A percentile compares a stretch with the other conserved stretches of the same genome.
Evolutionary conservation across 2,888 invertebrate genomes (phyloP).

Genomic region (Criorhina ranunculi): DNA sequence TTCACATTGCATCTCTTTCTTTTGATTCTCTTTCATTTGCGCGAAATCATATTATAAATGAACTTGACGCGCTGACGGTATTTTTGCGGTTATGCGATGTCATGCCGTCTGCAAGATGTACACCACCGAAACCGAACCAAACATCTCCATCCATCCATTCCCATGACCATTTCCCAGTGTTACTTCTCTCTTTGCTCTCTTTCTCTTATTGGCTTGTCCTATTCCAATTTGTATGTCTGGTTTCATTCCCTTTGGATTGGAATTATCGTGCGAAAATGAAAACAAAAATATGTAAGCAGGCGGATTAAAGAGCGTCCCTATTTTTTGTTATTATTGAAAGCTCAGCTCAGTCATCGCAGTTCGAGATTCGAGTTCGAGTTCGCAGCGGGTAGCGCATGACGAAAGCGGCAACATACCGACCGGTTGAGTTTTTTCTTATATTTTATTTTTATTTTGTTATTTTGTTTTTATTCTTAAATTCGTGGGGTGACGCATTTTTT

Average conservation of each 20-base stretch:
- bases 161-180: neutral
- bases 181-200: constrained; percentile 10
- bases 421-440: constrained; percentile 54
- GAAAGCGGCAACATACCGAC: constrained; percentile 69
- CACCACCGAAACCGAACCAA: neutral
- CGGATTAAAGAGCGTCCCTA: constrained; percentile 53
- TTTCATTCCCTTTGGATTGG: constrained; percentile 20
- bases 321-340: constrained; percentile 64
- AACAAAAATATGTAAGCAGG: constrained; percentile 59
- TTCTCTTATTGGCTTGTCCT: neutral
- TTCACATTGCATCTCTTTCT: constrained; percentile 1
- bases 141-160: constrained; percentile 44
- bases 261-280: constrained; percentile 41
- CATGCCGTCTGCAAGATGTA: constrained; percentile 42
- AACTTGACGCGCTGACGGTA: constrained; percentile 58
- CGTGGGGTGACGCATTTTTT: constrained; percentile 21
- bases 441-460: constrained; percentile 51
- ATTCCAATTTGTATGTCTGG: constrained; percentile 22
- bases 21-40: constrained; percentile 22
- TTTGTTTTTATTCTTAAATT: constrained; percentile 75
- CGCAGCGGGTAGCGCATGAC: too few species aligned
- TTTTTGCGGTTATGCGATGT: constrained; percentile 58
- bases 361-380: too few species aligned
- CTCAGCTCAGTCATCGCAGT: constrained; percentile 72
- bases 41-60: constrained; percentile 60